These are phyloP conservation scores for Sinelater perroti DNA, from an alignment of 2,888 invertebrate genomes.

Conservation along the genomic window DNA sequence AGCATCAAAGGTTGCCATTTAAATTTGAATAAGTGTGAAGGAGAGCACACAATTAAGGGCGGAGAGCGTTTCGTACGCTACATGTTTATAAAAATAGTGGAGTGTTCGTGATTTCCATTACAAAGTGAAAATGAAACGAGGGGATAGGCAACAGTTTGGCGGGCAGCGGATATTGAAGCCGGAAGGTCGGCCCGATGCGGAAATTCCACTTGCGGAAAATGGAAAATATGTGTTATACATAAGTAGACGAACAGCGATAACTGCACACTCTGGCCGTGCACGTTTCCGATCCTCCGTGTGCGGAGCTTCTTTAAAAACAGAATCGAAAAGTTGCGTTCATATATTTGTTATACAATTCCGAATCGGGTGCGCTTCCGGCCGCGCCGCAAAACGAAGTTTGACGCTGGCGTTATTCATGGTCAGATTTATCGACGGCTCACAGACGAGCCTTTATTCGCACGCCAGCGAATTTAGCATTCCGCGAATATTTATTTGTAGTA, in stretches of 20 bases:
- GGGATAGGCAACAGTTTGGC: slow-evolving; percentile 20
- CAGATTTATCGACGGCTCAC: slow-evolving; percentile 48
- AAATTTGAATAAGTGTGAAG: slow-evolving; percentile 6
- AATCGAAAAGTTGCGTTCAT: slow-evolving; percentile 14
- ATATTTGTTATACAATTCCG: slow-evolving; percentile 33
- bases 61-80: slow-evolving; percentile 9
- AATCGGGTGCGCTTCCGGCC: slow-evolving; percentile 20
- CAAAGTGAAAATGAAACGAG: slow-evolving; percentile 18
- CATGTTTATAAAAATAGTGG: slow-evolving; percentile 14
- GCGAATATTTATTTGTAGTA: slow-evolving; percentile 43
- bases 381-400: slow-evolving; percentile 24
- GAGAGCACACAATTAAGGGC: slow-evolving; percentile 3
- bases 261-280: slow-evolving; percentile 13
- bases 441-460: slow-evolving; percentile 43
- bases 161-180: slow-evolving; percentile 48
- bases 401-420: slow-evolving; percentile 40
- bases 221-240: slow-evolving; percentile 50
- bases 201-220: slow-evolving; percentile 50
- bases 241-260: slow-evolving; percentile 17
- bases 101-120: slow-evolving; percentile 19
- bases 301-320: slow-evolving; percentile 11
- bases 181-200: slow-evolving; percentile 46
- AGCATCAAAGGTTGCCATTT: slow-evolving; percentile 8
- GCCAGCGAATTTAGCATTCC: slow-evolving; percentile 36
- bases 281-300: slow-evolving; percentile 7